Evolutionary conservation across 2,113 vertebrate species (phyloP).

Genomic region (Rutilus rutilus): DNA sequence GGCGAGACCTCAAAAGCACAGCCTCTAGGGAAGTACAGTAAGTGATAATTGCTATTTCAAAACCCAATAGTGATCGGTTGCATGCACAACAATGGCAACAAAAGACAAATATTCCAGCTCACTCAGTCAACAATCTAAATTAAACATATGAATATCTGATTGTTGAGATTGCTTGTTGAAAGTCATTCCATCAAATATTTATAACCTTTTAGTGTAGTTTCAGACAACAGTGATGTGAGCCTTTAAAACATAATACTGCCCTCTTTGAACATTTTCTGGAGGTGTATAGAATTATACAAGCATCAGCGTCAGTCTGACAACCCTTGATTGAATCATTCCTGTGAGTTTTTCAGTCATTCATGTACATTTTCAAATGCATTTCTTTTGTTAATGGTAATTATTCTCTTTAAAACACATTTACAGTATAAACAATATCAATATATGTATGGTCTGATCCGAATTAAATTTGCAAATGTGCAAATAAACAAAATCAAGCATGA

Average conservation of each 20-base stretch:
- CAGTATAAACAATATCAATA: background rate
- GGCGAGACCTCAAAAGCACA: slow-evolving; percentile 9
- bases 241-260: background rate
- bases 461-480: too few species aligned
- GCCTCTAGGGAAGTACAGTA: background rate
- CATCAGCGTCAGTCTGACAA: background rate
- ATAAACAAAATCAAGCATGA: background rate
- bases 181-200: too few species aligned
- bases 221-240: background rate
- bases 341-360: background rate
- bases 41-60: slow-evolving; percentile 5
- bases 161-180: too few species aligned
- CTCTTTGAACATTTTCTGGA: background rate
- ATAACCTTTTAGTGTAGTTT: background rate
- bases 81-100: background rate
- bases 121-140: too few species aligned
- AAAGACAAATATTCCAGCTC: background rate
- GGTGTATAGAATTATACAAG: background rate
- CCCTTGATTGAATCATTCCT: background rate
- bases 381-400: background rate
- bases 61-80: slow-evolving; percentile 6
- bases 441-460: background rate
- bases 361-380: background rate
- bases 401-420: background rate
- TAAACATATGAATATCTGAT: too few species aligned